These are phyloP conservation scores for Syncerus caffer DNA, from an alignment of 2,797 vertebrate genomes.

Conservation along the genomic window DNA sequence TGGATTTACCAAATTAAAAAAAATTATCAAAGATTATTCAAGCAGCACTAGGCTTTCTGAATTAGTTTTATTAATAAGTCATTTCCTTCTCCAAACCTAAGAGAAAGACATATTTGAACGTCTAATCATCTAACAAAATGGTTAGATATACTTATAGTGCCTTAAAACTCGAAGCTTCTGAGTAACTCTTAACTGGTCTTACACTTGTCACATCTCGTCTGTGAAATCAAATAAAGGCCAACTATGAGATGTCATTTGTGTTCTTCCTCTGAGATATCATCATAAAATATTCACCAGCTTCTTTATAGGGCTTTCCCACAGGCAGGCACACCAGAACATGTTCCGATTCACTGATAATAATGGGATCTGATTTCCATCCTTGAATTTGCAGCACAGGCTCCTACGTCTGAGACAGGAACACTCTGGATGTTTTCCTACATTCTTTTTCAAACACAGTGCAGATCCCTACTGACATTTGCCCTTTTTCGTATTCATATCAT, in stretches of 20 bases:
- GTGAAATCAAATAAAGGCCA: constrained; percentile 23
- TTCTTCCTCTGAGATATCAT: constrained; percentile 63
- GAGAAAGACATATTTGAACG: neutral
- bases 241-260: constrained; percentile 55
- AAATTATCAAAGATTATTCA: neutral
- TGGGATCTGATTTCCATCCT: constrained; percentile 62
- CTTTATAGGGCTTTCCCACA: constrained; percentile 62
- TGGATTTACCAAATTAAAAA: too few species aligned
- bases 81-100: neutral
- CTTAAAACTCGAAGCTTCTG: constrained; percentile 26
- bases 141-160: neutral
- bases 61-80: constrained; percentile 17
- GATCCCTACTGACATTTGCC: neutral
- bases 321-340: constrained; percentile 61
- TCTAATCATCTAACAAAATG: neutral
- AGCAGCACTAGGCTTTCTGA: neutral
- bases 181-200: neutral
- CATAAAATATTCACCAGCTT: constrained; percentile 66
- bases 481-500: neutral
- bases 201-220: constrained; percentile 22
- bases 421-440: neutral
- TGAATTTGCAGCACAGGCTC: neutral
- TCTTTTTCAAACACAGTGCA: neutral
- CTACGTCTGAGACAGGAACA: neutral
- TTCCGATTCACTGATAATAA: constrained; percentile 63